phyloP scores from a whole-genome alignment of 2,797 vertebrate genomes.

The Periparus ater region DNA sequence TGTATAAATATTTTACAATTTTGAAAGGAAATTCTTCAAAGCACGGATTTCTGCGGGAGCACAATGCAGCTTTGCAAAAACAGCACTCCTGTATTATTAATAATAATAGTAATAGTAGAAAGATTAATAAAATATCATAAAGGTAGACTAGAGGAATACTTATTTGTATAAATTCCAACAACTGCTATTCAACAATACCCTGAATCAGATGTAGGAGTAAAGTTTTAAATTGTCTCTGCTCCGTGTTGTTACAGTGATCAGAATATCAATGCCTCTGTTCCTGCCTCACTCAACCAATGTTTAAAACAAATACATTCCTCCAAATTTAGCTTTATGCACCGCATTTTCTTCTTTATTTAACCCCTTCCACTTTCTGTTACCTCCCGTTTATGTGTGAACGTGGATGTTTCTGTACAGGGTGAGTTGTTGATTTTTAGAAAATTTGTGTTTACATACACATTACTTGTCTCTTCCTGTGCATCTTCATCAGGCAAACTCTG shows the following conservation, averaged over 20 bases:
- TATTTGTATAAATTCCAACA: conserved; percentile 29
- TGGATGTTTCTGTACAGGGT: background rate
- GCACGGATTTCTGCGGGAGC: conserved; percentile 2
- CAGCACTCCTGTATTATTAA: conserved; percentile 52
- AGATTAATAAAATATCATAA: conserved; percentile 72
- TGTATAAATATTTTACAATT: conserved; percentile 72
- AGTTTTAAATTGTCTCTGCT: conserved; percentile 17
- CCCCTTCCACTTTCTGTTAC: background rate
- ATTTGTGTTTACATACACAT: fast-evolving
- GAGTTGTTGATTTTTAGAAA: background rate
- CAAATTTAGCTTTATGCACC: background rate
- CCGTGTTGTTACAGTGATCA: conserved; percentile 6
- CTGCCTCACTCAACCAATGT: background rate
- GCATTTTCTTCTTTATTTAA: background rate
- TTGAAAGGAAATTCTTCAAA: conserved; percentile 69
- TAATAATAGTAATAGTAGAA: conserved; percentile 54
- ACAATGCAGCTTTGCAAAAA: conserved; percentile 42
- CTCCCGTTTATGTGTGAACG: fast-evolving
- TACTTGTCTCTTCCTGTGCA: background rate
- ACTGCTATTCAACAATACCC: conserved; percentile 1
- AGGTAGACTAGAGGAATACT: conserved; percentile 14
- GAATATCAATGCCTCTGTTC: conserved; percentile 13
- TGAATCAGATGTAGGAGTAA: conserved; percentile 34
- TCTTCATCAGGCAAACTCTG: background rate
- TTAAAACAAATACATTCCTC: conserved; percentile 33